phyloP scores from a whole-genome alignment of 1,140 invertebrate genomes.

The Glossosoma conforme region DNA sequence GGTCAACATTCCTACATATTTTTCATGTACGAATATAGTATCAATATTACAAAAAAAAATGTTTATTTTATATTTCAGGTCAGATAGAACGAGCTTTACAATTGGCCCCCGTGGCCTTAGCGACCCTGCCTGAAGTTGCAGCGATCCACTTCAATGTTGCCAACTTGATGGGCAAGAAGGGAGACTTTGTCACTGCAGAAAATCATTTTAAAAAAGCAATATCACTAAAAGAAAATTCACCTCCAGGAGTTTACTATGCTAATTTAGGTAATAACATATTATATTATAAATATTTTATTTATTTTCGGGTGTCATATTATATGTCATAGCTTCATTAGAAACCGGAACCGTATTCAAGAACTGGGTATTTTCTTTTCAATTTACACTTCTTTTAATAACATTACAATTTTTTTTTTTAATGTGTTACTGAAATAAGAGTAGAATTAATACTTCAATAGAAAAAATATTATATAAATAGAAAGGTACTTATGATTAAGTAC shows the following conservation, averaged over 20 bases:
- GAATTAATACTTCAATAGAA: too few relatives aligned
- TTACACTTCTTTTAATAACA: constrained; percentile 7
- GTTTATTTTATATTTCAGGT: constrained; percentile 42
- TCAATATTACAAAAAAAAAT: not conserved
- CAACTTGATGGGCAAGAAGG: constrained; percentile 81
- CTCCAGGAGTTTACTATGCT: constrained; percentile 64
- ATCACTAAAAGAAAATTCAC: constrained; percentile 58
- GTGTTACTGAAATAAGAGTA: not conserved
- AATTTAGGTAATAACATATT: constrained; percentile 67
- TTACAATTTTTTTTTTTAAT: constrained; percentile 13
- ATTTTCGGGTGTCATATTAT: not conserved
- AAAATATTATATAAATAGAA: too few relatives aligned
- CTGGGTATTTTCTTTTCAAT: constrained; percentile 4
- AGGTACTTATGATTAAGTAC: too few relatives aligned
- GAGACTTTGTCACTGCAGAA: constrained; percentile 74
- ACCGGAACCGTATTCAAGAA: constrained; percentile 10
- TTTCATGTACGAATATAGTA: not conserved
- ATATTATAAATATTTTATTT: constrained; percentile 1
- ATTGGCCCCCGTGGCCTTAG: constrained; percentile 63
- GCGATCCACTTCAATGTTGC: constrained; percentile 81
- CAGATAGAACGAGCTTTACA: constrained; percentile 63
- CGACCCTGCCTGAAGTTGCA: constrained; percentile 64
- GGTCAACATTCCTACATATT: not conserved
- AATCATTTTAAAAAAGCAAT: constrained; percentile 74
- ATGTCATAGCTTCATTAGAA: not conserved